Evolutionary conservation across 2,797 vertebrate species (phyloP).

Genomic region (Atherinosoma microstoma): DNA sequence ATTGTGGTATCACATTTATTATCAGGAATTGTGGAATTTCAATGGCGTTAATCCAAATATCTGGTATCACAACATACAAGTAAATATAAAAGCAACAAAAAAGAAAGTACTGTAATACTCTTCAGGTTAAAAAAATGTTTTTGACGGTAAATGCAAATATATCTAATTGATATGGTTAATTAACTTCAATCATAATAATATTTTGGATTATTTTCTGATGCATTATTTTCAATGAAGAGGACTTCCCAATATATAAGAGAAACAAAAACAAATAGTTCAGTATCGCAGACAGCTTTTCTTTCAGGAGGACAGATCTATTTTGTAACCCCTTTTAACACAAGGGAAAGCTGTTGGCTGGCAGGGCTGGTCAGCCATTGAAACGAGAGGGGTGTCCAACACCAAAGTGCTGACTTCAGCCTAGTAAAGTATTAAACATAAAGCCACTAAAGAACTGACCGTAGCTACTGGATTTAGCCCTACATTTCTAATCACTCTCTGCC

Average conservation of each 20-base stretch:
- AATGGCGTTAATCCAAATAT: not conserved
- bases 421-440: constrained; percentile 72
- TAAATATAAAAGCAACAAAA: not conserved
- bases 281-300: constrained; percentile 15
- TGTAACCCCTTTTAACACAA: constrained; percentile 45
- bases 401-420: constrained; percentile 68
- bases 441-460: constrained; percentile 55
- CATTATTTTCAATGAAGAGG: not conserved
- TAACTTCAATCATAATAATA: constrained; percentile 2
- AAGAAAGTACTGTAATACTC: not conserved
- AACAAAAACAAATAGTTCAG: not conserved
- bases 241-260: not conserved
- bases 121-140: not conserved
- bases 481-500: constrained; percentile 62
- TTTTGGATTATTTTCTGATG: not conserved
- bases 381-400: constrained; percentile 32
- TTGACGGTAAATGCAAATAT: not conserved
- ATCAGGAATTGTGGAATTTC: not conserved
- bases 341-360: constrained; percentile 24
- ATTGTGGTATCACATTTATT: not conserved
- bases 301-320: constrained; percentile 26
- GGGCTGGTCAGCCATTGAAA: constrained; percentile 43
- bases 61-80: not conserved
- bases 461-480: constrained; percentile 63
- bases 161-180: not conserved